Evolutionary conservation across 2,888 invertebrate genomes (phyloP), one percentile per base, ranked within the genome.

Genomic region (Subacronicta megacephala): DNA sequence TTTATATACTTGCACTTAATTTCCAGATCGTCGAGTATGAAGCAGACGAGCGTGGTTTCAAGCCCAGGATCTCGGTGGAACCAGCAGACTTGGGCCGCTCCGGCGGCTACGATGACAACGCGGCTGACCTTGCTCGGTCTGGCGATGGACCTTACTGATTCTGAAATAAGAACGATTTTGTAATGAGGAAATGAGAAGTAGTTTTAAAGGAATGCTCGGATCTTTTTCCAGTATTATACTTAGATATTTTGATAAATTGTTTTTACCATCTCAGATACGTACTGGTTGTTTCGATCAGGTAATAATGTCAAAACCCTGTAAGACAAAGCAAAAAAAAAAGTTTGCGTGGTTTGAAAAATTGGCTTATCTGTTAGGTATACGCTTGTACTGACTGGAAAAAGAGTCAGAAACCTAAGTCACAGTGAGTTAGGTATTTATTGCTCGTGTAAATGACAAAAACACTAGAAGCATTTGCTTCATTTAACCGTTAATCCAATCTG

Each of bases 11-110:
- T n/a, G n/a, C n/a, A n/a, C 0, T 29, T 2, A 10, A 1, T 23
- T 72, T 64, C 1, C 92, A 95, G 94, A 95, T 95, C 50, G 96
- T 96, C 2, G 95, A 95, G 67, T 96, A 96, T 84, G 96, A 96
- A 77, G 96, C 96, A n/a, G 96, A 96, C 72, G 95, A 95, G 77
- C 90, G 95, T 37, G 96, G 96, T 7, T 96, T 95, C 89, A 95
- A 95, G 75, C 96, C 96, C 15, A 95, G 95, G 74, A 96, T 96
- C 74, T 95, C 95, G 1, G 89, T 93, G 60, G 91, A 92, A 60
- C 85, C 89, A 0, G 88, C 81, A 6, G 88, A 87, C 7, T 66
- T 81, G 1, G 72, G 72, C 3, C 65, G 85, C 0, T 71, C 80
- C 0, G 80, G 75, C 2, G 86, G 91, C 0, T 90, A 92, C 43